A percentile compares a stretch with the other conserved stretches of the same genome.
phyloP scores from a whole-genome alignment of 2,888 invertebrate species.

The Lordiphosa fenestrarum region DNA sequence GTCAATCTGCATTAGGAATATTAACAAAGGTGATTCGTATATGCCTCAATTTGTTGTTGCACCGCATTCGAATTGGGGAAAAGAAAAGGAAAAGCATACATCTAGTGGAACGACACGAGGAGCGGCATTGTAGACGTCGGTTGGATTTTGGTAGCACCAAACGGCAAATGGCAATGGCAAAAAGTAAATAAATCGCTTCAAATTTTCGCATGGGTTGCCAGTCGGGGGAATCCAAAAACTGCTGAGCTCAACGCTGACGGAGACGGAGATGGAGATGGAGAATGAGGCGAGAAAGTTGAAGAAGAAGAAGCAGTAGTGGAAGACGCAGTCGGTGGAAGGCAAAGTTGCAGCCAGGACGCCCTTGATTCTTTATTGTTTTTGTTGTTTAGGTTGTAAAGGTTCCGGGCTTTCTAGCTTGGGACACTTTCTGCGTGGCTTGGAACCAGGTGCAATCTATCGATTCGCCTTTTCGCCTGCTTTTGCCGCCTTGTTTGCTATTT shows the following conservation, averaged over 20 bases:
- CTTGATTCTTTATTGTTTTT: conserved; percentile 61
- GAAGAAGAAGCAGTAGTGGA: conserved; percentile 20
- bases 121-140: conserved; percentile 4
- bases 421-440: conserved; percentile 55
- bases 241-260: conserved; percentile 59
- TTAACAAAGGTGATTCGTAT: conserved; percentile 37
- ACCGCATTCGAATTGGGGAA: conserved; percentile 44
- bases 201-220: conserved; percentile 70
- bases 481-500: conserved; percentile 47
- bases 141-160: conserved; percentile 12
- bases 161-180: conserved; percentile 46
- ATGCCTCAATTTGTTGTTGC: conserved; percentile 60
- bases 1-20: conserved; percentile 7
- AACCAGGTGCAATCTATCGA: conserved; percentile 74
- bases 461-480: conserved; percentile 38
- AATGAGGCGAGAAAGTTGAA: conserved; percentile 9
- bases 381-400: conserved; percentile 40
- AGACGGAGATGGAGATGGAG: conserved; percentile 3
- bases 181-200: conserved; percentile 72
- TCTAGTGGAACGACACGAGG: conserved; percentile 9
- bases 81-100: conserved; percentile 16
- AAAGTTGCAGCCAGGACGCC: conserved; percentile 33
- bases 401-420: conserved; percentile 37
- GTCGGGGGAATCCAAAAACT: conserved; percentile 51
- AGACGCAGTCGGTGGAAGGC: conserved; percentile 29